Evolutionary conservation across 2,797 vertebrate genomes (phyloP), one percentile per base, ranked within the genome.

Genomic region (Tolypeutes matacus): DNA sequence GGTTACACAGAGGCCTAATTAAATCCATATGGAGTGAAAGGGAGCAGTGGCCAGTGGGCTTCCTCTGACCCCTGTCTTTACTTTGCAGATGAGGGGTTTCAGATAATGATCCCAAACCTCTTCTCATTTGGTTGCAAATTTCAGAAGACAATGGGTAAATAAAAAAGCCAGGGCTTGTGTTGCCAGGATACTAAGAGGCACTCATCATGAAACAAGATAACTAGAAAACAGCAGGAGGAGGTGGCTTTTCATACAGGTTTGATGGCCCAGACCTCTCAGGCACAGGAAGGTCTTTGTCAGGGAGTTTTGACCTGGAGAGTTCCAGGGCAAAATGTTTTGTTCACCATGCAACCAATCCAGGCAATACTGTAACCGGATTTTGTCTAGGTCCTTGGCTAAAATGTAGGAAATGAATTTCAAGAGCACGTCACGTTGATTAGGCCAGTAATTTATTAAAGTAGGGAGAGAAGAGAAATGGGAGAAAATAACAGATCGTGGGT

Each of bases 61-160:
- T 31, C 1, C 12, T 76, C 89, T 86, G 76, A 70, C 70, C 49
- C 76, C 62, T 77, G 31, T 36, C 46, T 77, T 67, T 10, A 62
- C 53, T 73, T 85, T 86, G 29, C 51, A 92, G 76, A 69, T 46
- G 91, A 94, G 9, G 51, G 70, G 34, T 20, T 89, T 97, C 90
- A 46, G 93, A 13, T 92, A 93, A 96, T 53, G 72, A 96, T 69
- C 96, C 77, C 72, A 94, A 91, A 95, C 21, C 6, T 10, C 31
- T 92, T 94, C 70, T 80, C 51, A 65, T 95, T 93, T 78, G 49
- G 42, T 78, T 93, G 87, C 87, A 97, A 95, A 93, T 95, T 96
- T 86, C 70, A 89, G 62, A 84, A 96, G 34, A 51, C 72, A 82
- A 42, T 42, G 67, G n/a, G 31, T 58, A 96, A 94, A 94, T 96